These are phyloP conservation scores for Leptarthrus brevirostris DNA, from an alignment of 2,888 invertebrate genomes.

Conservation along the genomic window DNA sequence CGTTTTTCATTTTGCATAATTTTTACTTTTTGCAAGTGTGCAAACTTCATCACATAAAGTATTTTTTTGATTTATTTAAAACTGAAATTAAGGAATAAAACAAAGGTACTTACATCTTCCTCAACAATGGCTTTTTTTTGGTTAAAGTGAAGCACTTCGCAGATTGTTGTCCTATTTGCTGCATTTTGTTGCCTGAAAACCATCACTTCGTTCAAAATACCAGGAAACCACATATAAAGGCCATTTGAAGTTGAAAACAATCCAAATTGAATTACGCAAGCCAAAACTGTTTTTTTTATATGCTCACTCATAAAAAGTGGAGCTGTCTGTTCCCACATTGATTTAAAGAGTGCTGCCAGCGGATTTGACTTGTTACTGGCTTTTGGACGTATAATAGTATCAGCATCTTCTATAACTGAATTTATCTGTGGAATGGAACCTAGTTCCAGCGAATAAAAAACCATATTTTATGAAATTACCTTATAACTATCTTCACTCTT, in stretches of 20 bases:
- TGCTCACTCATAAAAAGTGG: slow-evolving; percentile 61
- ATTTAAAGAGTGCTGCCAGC: slow-evolving; percentile 54
- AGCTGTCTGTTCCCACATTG: slow-evolving; percentile 64
- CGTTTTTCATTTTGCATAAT: too few species aligned
- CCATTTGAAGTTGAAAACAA: slow-evolving; percentile 62
- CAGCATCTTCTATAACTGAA: neutral
- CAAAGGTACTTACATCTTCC: neutral
- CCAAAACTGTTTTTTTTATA: slow-evolving; percentile 59
- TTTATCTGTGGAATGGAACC: neutral
- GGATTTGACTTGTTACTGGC: neutral
- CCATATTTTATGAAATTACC: slow-evolving; percentile 53
- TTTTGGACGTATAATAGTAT: neutral
- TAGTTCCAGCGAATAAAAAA: neutral
- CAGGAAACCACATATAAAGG: slow-evolving; percentile 64
- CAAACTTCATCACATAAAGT: too few species aligned
- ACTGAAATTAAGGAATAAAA: too few species aligned
- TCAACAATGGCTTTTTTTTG: neutral
- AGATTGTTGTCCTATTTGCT: slow-evolving; percentile 56
- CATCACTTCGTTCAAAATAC: slow-evolving; percentile 61
- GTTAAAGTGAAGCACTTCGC: slow-evolving; percentile 58
- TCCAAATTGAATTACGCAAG: slow-evolving; percentile 62
- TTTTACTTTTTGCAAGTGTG: too few species aligned
- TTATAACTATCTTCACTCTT: slow-evolving; percentile 57
- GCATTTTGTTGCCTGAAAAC: slow-evolving; percentile 55
- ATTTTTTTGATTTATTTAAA: too few species aligned